Percentiles rank a stretch among this genome's conserved stretches.
phyloP scores from a whole-genome alignment of 2,797 vertebrate species.

The Phataginus tricuspis region DNA sequence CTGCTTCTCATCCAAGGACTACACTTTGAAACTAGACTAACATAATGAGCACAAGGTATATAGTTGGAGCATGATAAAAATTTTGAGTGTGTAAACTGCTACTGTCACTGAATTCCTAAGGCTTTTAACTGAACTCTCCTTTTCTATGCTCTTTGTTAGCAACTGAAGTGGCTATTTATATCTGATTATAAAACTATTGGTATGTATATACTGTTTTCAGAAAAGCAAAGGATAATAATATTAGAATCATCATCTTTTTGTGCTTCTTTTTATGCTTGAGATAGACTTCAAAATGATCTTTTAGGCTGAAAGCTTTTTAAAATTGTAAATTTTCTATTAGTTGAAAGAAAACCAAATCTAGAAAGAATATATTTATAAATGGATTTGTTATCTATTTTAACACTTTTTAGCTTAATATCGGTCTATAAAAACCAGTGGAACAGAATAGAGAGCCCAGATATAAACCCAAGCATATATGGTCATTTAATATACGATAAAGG shows the following conservation, averaged over 20 bases:
- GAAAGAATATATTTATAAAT: background rate
- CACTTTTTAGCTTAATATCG: constrained; percentile 11
- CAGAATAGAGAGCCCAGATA: too few species aligned
- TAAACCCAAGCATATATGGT: too few species aligned
- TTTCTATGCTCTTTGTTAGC: background rate
- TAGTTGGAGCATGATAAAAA: background rate
- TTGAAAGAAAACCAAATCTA: background rate
- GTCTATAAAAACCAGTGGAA: background rate
- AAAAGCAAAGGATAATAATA: background rate
- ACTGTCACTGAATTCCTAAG: background rate
- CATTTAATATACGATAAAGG: too few species aligned
- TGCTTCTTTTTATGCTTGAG: background rate
- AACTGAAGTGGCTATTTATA: background rate
- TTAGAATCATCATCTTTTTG: background rate
- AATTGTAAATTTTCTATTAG: background rate
- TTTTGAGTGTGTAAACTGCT: background rate
- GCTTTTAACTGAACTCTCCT: background rate
- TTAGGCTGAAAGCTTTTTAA: background rate
- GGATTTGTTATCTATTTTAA: background rate
- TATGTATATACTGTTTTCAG: background rate
- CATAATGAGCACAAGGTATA: background rate
- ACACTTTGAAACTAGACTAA: background rate
- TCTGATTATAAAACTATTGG: background rate
- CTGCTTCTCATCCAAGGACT: background rate
- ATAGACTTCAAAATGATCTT: background rate